phyloP scores from a whole-genome alignment of 1,140 invertebrate genomes.

The Nasonia vitripennis region DNA sequence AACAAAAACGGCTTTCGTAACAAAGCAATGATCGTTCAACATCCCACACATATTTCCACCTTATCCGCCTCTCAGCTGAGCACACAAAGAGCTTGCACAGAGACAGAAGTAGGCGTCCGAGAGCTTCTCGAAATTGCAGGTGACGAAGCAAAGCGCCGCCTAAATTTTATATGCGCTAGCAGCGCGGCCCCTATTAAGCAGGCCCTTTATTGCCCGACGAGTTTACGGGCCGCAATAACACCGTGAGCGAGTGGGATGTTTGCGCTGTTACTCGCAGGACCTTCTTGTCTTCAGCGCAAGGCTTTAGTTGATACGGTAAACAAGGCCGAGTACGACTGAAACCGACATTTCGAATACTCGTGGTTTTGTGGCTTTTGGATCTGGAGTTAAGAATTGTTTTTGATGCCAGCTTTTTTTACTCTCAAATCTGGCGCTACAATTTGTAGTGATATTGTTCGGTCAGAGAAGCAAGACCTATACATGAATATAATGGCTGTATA shows the following conservation, averaged over 20 bases:
- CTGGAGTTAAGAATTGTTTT: no score
- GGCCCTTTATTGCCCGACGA: background rate
- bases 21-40: background rate
- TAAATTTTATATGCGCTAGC: conserved; percentile 6
- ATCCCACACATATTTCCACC: no score
- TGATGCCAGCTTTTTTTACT: no score
- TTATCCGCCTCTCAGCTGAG: background rate
- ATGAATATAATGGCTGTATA: no score
- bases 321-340: background rate
- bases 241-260: background rate
- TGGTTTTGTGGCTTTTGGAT: background rate
- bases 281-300: background rate
- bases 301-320: background rate
- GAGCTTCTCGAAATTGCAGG: background rate
- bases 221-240: background rate
- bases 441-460: no score
- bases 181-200: background rate
- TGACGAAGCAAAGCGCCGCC: conserved; percentile 9
- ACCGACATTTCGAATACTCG: background rate
- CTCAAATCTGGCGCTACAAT: no score
- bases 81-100: background rate
- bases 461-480: no score
- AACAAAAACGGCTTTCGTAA: background rate
- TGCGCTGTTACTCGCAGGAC: background rate
- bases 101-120: background rate